Base-by-base conservation (phyloP, 2,113 vertebrate genomes). In the Poeciliopsis prolifica region DNA sequence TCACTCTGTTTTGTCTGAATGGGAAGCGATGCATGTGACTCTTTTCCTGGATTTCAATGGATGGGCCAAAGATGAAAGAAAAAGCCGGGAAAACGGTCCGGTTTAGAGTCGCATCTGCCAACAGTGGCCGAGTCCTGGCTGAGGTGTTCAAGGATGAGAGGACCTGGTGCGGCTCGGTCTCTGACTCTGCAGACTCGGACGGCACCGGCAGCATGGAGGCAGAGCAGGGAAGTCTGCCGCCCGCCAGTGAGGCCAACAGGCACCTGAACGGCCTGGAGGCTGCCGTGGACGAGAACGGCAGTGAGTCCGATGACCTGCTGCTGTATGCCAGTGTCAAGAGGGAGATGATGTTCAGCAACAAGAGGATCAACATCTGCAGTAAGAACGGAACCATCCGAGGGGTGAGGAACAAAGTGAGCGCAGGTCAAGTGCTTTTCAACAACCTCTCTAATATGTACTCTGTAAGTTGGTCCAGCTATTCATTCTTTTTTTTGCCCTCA, bases 371-470 rank as follows among this genome's bases (percentile, higher is more conserved):
- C 82, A 99, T 99, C 89, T 95, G 98, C 91, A 99, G 98, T 92
- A 98, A 98, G 93, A 99, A 99, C 1, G 98, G 98, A 68, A 99
- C 98, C 42, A 94, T 99, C 37, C 94, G 98, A 70, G 98, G 98
- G 31, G 96, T 99, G 86, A 97, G 96, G 89, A 96, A 99, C 82
- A 99, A 99, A 96, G 98, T 99, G 92, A 98, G 96, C 58, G 98
- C 98, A 4, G 97, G 97, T 24, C 98, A 99, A 91, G 96, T 96
- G 72, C 95, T 99, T 19, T 99, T 98, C 91, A 96, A 97, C 94
- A 97, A 96, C 90, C 93, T 99, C 87, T 94, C 96, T 87, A 96
- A 95, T 86, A 89, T 96, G 26, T 95, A 97, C 83, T 93, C 96
- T 92, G 98, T 99, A 93, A 95, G 97, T 92, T 24, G 75, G 6